phyloP scores from a whole-genome alignment of 2,888 invertebrate species.

The Hyalella azteca region DNA sequence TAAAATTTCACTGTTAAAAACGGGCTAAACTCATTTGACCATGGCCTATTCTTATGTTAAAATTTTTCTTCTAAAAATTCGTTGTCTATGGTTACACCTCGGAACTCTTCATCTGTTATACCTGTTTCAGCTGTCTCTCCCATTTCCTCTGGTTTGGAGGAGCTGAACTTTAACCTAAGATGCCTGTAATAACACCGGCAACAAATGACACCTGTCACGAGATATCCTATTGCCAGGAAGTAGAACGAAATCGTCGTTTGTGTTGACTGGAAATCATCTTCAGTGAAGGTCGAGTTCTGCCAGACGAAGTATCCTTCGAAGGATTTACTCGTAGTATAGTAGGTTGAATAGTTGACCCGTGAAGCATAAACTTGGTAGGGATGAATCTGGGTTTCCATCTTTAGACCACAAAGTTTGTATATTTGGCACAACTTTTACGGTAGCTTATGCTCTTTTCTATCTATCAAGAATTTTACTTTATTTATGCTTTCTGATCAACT shows the following conservation, averaged over 20 bases:
- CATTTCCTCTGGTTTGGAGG: background rate
- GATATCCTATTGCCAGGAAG: background rate
- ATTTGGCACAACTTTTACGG: too few relatives aligned
- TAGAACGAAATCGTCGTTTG: background rate
- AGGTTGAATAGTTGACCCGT: too few relatives aligned
- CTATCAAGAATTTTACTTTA: too few relatives aligned
- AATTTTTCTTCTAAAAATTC: background rate
- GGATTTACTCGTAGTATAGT: too few relatives aligned
- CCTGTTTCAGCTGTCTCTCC: background rate
- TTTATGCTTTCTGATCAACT: too few relatives aligned
- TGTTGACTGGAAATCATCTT: background rate
- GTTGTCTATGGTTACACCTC: background rate
- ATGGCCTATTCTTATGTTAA: background rate
- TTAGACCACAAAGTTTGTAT: too few relatives aligned
- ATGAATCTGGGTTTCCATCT: too few relatives aligned
- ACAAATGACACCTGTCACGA: background rate
- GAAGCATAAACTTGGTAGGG: too few relatives aligned
- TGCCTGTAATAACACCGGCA: background rate
- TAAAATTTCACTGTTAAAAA: background rate
- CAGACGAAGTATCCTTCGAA: too few relatives aligned
- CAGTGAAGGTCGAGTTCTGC: too few relatives aligned
- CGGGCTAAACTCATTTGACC: background rate
- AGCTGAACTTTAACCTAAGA: background rate
- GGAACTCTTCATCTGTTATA: background rate
- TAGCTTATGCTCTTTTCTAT: too few relatives aligned